Percentiles rank a stretch among this genome's conserved stretches.
These are phyloP conservation scores for Linnaemya tessellans DNA, from an alignment of 2,888 invertebrate genomes.

Conservation along the genomic window DNA sequence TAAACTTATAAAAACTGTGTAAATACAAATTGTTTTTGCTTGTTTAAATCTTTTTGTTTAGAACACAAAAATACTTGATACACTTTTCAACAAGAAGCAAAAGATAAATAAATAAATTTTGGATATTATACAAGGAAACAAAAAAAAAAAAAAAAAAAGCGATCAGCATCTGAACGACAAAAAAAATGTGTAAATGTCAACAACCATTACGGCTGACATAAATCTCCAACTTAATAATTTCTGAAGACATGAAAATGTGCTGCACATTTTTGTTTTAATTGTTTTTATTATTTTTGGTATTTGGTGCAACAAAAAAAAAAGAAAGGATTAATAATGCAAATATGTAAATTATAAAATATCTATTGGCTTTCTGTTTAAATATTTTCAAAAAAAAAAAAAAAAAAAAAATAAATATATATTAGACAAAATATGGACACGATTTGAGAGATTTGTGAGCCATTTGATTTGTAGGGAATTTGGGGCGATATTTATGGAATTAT, in stretches of 20 bases:
- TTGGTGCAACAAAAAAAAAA: conserved; percentile 1
- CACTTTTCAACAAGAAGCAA: conserved; percentile 33
- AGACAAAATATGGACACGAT: background rate
- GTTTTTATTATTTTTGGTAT: conserved; percentile 8
- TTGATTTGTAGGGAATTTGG: conserved; percentile 1
- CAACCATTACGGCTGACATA: conserved; percentile 56
- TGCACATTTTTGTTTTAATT: conserved; percentile 23
- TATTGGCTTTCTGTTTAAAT: conserved; percentile 45
- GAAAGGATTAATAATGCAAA: background rate
- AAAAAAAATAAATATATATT: background rate
- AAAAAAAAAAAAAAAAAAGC: conserved; percentile 13
- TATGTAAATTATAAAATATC: conserved; percentile 18
- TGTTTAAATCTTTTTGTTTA: conserved; percentile 15
- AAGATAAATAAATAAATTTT: no score
- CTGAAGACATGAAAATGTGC: conserved; percentile 39
- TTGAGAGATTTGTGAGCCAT: conserved; percentile 31
- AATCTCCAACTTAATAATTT: conserved; percentile 64
- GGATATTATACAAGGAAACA: background rate
- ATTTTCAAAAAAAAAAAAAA: no score
- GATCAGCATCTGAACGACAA: conserved; percentile 5
- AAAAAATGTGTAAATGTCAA: conserved; percentile 66
- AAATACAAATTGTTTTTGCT: conserved; percentile 9
- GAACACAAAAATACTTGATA: conserved; percentile 35
- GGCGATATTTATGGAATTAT: conserved; percentile 4
- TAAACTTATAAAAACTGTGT: conserved; percentile 2